phyloP scores from a whole-genome alignment of 2,113 vertebrate genomes.

The Pandion haliaetus region DNA sequence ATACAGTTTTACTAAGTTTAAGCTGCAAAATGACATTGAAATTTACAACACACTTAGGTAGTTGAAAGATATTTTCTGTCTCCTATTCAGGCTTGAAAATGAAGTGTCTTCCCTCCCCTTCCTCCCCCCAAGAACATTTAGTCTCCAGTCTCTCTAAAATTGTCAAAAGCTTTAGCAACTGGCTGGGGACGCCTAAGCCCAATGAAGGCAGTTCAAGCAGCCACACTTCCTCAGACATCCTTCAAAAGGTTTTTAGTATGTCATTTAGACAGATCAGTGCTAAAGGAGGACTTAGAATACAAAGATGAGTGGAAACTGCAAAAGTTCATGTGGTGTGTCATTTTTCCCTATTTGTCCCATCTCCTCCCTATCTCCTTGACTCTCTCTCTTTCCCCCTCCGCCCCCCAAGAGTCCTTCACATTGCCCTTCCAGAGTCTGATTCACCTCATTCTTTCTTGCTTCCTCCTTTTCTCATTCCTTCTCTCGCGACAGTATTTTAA shows the following conservation, averaged over 20 bases:
- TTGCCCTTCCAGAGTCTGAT: neutral
- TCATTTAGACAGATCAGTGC: neutral
- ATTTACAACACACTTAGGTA: neutral
- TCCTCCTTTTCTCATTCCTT: neutral
- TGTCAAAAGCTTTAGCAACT: neutral
- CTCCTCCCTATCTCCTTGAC: neutral
- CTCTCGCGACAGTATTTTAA: neutral
- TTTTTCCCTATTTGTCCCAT: neutral
- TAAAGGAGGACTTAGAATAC: neutral
- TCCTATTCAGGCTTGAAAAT: neutral
- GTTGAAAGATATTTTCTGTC: neutral
- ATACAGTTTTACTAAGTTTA: neutral
- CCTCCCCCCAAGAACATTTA: neutral
- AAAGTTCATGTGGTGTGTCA: neutral
- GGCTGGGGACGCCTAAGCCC: neutral
- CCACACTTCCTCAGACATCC: neutral
- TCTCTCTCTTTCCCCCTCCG: neutral
- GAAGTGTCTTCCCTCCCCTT: fast-evolving
- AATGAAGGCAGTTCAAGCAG: neutral
- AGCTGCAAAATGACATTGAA: neutral
- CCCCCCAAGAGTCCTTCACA: neutral
- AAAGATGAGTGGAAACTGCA: neutral
- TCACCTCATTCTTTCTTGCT: neutral
- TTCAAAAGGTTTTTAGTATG: neutral
- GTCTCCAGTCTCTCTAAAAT: neutral